phyloP scores from a whole-genome alignment of 2,797 vertebrate species.

The Acanthurus leucopareius region DNA sequence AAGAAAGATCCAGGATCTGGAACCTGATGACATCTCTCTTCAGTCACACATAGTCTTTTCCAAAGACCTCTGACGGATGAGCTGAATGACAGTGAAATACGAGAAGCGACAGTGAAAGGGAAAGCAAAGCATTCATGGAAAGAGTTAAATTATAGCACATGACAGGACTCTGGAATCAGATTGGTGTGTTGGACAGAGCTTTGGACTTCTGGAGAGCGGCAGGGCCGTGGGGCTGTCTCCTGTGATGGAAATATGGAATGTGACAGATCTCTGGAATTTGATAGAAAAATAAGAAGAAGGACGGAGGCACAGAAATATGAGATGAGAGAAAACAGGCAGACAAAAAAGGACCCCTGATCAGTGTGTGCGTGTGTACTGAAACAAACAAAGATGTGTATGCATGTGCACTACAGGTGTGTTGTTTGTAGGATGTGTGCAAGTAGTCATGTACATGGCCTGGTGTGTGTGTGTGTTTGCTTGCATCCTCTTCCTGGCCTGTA shows the following conservation, averaged over 20 bases:
- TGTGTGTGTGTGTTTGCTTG: conserved; percentile 6
- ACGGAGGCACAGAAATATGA: conserved; percentile 33
- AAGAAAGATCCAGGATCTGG: conserved; percentile 34
- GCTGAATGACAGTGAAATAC: conserved; percentile 68
- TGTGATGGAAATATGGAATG: conserved; percentile 77
- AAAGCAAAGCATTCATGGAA: conserved; percentile 66
- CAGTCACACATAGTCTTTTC: conserved; percentile 62
- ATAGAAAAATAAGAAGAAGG: conserved; percentile 53
- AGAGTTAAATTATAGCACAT: conserved; percentile 74
- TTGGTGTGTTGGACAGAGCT: conserved; percentile 54
- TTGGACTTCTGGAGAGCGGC: conserved; percentile 62
- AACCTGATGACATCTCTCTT: conserved; percentile 66
- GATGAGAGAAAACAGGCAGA: conserved; percentile 55
- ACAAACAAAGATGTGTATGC: conserved; percentile 23
- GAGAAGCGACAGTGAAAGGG: conserved; percentile 69
- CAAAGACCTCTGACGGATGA: conserved; percentile 58
- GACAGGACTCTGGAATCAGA: conserved; percentile 74
- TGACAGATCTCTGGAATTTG: conserved; percentile 75
- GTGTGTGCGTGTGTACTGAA: conserved; percentile 43
- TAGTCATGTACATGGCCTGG: conserved; percentile 23
- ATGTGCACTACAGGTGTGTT: conserved; percentile 47
- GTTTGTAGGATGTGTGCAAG: conserved; percentile 20
- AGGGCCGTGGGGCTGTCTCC: conserved; percentile 60
- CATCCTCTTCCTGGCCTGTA: conserved; percentile 21
- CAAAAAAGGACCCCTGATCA: conserved; percentile 67